Conservation (phyloP, 2,113 vertebrate genomes). For the Sclerurus mexicanus region DNA sequence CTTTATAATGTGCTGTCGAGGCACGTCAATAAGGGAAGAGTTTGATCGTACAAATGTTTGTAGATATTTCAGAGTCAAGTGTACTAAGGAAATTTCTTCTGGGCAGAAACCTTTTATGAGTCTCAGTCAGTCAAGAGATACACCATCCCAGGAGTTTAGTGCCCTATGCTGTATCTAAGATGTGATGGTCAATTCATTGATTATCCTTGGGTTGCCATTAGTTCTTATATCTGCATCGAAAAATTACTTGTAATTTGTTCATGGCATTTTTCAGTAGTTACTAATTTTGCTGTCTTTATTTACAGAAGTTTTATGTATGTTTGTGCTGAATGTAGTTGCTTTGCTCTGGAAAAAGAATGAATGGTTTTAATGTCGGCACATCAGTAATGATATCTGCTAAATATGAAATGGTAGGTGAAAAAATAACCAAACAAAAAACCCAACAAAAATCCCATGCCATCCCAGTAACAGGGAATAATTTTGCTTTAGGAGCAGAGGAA, state of each 20-base stretch:
- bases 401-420: neutral
- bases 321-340: neutral
- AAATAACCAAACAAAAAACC: neutral
- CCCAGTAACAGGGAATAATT: neutral
- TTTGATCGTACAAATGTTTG: neutral
- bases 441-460: neutral
- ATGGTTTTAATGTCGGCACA: neutral
- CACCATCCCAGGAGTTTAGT: neutral
- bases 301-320: neutral
- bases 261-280: neutral
- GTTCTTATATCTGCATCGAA: neutral
- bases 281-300: neutral
- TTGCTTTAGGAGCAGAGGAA: neutral
- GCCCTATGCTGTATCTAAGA: neutral
- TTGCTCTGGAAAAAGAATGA: neutral
- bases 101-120: neutral
- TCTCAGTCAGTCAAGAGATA: neutral
- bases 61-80: neutral
- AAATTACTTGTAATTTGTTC: neutral
- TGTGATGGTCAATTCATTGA: neutral
- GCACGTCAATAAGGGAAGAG: neutral
- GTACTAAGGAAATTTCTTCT: neutral
- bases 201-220: neutral
- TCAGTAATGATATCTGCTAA: neutral
- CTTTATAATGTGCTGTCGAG: neutral